phyloP scores from a whole-genome alignment of 2,888 invertebrate genomes.

The Isotomurus palustris region DNA sequence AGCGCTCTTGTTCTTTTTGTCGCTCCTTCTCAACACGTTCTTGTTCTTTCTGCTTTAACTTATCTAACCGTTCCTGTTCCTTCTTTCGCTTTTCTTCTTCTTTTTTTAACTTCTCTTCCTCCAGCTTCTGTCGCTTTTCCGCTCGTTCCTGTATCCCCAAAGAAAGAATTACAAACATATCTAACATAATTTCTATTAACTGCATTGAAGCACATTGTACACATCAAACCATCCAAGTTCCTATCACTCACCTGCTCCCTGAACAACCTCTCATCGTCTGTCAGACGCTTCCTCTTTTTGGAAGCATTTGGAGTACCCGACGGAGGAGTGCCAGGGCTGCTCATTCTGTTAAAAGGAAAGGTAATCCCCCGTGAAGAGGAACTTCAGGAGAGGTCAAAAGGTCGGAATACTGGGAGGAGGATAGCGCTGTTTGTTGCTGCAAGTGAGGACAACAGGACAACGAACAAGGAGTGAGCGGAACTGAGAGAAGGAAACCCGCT shows the following conservation, averaged over 20 bases:
- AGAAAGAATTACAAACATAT: not conserved
- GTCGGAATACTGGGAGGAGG: no score
- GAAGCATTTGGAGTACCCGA: conserved; percentile 20
- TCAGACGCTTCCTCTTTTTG: conserved; percentile 40
- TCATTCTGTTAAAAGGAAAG: no score
- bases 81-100: conserved; percentile 55
- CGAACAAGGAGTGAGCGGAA: no score
- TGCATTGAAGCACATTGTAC: not conserved
- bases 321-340: conserved; percentile 14
- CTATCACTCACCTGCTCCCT: conserved; percentile 34
- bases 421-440: no score
- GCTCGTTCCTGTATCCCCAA: conserved; percentile 27
- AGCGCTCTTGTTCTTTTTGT: conserved; percentile 55
- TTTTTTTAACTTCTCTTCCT: conserved; percentile 53
- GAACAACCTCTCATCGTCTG: conserved; percentile 28
- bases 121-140: conserved; percentile 38
- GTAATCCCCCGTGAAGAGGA: no score
- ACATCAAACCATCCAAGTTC: no score
- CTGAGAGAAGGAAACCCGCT: no score
- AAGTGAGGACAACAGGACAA: no score
- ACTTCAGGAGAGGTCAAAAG: no score
- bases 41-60: conserved; percentile 52
- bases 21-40: conserved; percentile 57
- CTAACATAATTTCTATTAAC: not conserved
- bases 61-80: conserved; percentile 55